phyloP scores from a whole-genome alignment of 2,888 invertebrate genomes.

The Tipula vernalis region DNA sequence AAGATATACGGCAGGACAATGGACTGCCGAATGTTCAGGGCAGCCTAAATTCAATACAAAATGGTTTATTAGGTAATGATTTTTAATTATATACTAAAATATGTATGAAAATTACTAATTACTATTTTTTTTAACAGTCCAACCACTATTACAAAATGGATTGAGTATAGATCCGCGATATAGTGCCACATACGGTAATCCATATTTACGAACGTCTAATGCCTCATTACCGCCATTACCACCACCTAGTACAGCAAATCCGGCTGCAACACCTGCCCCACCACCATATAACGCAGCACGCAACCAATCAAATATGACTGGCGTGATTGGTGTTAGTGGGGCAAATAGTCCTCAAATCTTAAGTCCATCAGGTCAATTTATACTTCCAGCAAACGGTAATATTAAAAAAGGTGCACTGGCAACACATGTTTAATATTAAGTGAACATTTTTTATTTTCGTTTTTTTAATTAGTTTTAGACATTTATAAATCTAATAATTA shows the following conservation, averaged over 20 bases:
- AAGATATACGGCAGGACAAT: constrained; percentile 28
- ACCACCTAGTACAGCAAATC: constrained; percentile 56
- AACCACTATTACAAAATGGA: constrained; percentile 34
- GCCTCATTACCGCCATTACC: constrained; percentile 39
- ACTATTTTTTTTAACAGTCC: constrained; percentile 22
- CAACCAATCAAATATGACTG: constrained; percentile 17
- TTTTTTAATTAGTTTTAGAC: constrained; percentile 6
- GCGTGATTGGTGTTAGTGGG: background rate
- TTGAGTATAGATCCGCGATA: constrained; percentile 60
- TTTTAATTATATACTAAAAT: background rate
- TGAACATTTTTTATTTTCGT: constrained; percentile 11
- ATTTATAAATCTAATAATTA: background rate
- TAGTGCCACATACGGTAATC: constrained; percentile 82
- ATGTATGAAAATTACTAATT: background rate
- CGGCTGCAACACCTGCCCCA: constrained; percentile 67
- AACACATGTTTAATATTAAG: constrained; percentile 44
- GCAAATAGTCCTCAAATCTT: constrained; percentile 38
- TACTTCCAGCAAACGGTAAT: constrained; percentile 35
- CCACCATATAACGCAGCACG: constrained; percentile 51
- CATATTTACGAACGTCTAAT: constrained; percentile 62
- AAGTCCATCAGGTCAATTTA: constrained; percentile 36
- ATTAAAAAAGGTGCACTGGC: constrained; percentile 40
- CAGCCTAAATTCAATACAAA: constrained; percentile 35
- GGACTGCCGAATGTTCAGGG: constrained; percentile 31
- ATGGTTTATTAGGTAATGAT: constrained; percentile 21